Evolutionary conservation across 2,888 invertebrate genomes (phyloP), one percentile per base, ranked within the genome.

Genomic region (Drosophila infuscata): DNA sequence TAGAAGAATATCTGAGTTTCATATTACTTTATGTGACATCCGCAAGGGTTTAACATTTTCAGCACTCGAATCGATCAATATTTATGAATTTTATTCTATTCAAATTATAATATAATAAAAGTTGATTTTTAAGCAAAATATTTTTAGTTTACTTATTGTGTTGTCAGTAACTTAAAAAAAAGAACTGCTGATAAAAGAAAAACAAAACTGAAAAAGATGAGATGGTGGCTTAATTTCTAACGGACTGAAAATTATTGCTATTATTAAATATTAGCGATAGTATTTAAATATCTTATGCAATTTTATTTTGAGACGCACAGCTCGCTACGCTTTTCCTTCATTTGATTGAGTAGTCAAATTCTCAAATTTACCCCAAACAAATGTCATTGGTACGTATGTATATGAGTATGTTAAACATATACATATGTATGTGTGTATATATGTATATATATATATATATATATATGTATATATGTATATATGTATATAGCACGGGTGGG

Each of bases 401-500:
- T 46, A 63, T 72, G 38, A 53, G 32, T 67, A 32, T 48, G 38
- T 58, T 53, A 17, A 30, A 41, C 38, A 60, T 65, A 70, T 36
- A 72, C 63, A 25, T 69, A 56, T 56, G 33, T 46, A 30, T 65
- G 46, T 46, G 38, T 66, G 33, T 63, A 52, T 36, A 35, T 53
- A 56, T 56, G 33, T 46, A 30, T 65, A 41, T 46, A 33, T 66
- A 30, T 63, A 35, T 36, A 29, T 25, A 41, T 52, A 52, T 53
- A 35, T 64, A 11, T 70, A 12, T 53, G 8, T 60, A 29, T 51
- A 29, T 54, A 32, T 48, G 2, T 60, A 33, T 56, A 62, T 63
- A 56, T 48, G 69, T 74, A 57, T 75, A 69, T 69, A 78, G 75
- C 78, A 69, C 64, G 87, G 83, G 83, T 83, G 83, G 83, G 83